Conservation (phyloP, 2,113 vertebrate species). For the Chelonoidis abingdonii region DNA sequence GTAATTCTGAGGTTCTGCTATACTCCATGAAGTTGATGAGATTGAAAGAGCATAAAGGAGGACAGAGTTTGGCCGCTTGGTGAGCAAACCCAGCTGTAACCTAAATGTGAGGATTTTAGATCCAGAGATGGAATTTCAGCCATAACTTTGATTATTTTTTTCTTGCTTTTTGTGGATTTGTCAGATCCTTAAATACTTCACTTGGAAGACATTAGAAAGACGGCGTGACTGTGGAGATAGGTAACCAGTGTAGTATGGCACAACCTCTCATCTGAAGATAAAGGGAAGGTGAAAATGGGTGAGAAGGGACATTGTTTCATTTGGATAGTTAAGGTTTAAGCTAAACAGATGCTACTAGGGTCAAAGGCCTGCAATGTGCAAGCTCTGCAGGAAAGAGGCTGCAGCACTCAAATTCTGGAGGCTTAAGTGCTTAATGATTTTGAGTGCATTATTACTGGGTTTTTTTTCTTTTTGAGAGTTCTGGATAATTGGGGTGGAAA, state of each 20-base stretch:
- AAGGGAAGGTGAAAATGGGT: neutral
- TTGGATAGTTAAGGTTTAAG: neutral
- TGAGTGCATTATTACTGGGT: no score
- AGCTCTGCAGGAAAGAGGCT: no score
- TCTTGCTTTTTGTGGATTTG: neutral
- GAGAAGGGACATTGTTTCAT: neutral
- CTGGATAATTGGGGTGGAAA: no score
- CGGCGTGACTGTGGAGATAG: neutral
- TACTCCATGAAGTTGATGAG: neutral
- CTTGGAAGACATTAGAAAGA: neutral
- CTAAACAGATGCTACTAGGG: no score
- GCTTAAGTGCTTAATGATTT: no score
- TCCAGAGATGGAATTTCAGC: neutral
- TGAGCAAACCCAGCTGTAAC: neutral
- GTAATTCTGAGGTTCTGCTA: no score
- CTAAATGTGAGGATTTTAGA: neutral
- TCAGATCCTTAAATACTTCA: neutral
- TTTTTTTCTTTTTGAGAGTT: no score
- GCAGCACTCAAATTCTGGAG: no score
- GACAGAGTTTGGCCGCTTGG: neutral
- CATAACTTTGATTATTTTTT: accelerated
- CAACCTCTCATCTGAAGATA: neutral
- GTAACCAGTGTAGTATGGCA: neutral
- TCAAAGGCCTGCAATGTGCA: no score
- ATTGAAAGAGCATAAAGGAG: neutral